Evolutionary conservation across 2,113 vertebrate species (phyloP), one percentile per base, ranked within the genome.

Genomic region (Phyllostomus discolor): DNA sequence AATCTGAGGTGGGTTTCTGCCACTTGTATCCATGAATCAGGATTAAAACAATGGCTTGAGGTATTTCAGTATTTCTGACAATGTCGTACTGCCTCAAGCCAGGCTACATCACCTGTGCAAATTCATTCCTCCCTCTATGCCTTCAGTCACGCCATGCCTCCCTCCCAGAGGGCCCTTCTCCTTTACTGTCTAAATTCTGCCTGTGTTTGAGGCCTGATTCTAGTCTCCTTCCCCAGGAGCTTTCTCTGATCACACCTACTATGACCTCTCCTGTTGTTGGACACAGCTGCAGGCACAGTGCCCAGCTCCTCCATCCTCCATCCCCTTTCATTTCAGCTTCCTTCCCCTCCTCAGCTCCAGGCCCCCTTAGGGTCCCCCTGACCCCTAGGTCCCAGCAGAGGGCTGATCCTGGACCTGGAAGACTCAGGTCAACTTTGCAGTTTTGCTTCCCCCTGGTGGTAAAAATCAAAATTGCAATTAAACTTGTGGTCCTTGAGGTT

Each of bases 401-500:
- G 5, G n/a, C 12, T 10, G 6, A n/a, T 75, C 20, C 48, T 8
- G n/a, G 8, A 10, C 28, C 75, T 20, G 15, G 22, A 62, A 28
- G 26, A 33, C 46, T 24, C 48, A 31, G 24, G 7, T 59, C 64
- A 72, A 69, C 22, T 81, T 54, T 91, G 73, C 20, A 8, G 14
- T 31, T 96, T 89, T 86, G 46, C 91, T 91, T 1, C 94, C 33
- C 43, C 35, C 87, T 97, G 73, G 33, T 95, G 97, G 92, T 88
- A 2, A 8, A 24, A 31, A 8, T 11, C 4, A 52, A 33, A 90
- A 91, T 69, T 62, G 35, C 86, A 85, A 3, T 16, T 15, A 59
- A 86, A 41, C 22, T 64, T 20, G 11, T 2, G 28, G 14, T 54
- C 15, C 35, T 28, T 50, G n/a, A 17, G 72, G 22, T 67, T 24